Percentiles rank a stretch among this genome's conserved stretches.
Evolutionary conservation across 2,113 vertebrate species (phyloP).

Genomic region (Pelecanoides urinatrix): DNA sequence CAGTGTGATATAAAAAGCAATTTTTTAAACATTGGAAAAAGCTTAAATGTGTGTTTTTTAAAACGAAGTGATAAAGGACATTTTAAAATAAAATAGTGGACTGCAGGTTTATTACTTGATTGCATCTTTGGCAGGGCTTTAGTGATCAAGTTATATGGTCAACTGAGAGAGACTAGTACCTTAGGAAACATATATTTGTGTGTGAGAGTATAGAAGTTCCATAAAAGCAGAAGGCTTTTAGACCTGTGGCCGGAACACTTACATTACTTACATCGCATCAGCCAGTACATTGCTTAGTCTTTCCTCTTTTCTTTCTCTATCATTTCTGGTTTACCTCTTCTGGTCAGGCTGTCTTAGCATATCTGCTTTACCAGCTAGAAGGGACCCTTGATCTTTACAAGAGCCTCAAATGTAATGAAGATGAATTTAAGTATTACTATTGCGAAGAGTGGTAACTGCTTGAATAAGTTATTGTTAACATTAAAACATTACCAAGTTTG

Average conservation of each 20-base stretch:
- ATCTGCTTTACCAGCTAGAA: background rate
- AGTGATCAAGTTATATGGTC: background rate
- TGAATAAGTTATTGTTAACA: background rate
- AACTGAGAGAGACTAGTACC: background rate
- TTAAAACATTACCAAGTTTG: background rate
- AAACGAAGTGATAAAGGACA: background rate
- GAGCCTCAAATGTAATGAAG: background rate
- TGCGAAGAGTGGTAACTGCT: background rate
- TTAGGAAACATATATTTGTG: background rate
- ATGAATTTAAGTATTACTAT: background rate
- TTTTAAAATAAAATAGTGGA: background rate
- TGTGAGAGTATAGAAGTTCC: background rate
- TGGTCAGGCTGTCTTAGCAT: background rate
- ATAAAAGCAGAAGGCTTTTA: background rate
- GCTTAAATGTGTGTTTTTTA: background rate
- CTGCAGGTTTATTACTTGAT: background rate
- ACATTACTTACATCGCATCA: background rate
- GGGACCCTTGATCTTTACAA: background rate
- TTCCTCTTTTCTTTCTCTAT: background rate
- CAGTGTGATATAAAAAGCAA: background rate
- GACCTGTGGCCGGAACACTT: background rate
- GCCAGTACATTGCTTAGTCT: background rate
- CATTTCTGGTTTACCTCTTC: background rate
- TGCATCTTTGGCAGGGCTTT: background rate
- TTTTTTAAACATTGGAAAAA: background rate